phyloP scores from a whole-genome alignment of 2,113 vertebrate species.

The Parus major region DNA sequence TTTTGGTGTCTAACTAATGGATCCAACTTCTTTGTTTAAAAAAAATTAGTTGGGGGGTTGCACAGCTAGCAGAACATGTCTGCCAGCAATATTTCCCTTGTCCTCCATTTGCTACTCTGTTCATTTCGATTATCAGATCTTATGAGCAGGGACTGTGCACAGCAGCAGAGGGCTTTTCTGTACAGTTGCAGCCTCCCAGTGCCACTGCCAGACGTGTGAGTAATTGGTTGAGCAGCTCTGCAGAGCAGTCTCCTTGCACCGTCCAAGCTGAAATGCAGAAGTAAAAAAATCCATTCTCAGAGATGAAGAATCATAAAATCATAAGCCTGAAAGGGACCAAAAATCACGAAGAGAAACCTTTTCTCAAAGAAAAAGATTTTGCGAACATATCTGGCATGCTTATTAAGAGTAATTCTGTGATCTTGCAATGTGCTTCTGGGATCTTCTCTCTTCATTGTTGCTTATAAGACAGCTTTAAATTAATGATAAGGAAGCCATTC shows the following conservation, averaged over 20 bases:
- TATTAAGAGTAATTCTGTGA: background rate
- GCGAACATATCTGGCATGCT: background rate
- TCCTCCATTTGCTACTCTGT: conserved; percentile 29
- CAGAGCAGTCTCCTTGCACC: conserved; percentile 47
- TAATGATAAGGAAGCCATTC: conserved; percentile 52
- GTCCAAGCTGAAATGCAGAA: conserved; percentile 8
- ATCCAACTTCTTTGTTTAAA: background rate
- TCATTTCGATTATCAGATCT: conserved; percentile 20
- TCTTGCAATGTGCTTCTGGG: background rate
- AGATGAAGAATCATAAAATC: background rate
- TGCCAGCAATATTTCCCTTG: conserved; percentile 7
- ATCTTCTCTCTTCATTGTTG: background rate
- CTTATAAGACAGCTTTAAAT: conserved; percentile 44
- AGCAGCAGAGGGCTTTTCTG: conserved; percentile 54
- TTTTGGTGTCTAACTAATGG: background rate
- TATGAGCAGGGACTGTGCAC: conserved; percentile 23
- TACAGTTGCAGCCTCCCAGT: conserved; percentile 34
- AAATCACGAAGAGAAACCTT: background rate
- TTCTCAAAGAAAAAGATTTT: background rate
- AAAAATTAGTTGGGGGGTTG: background rate
- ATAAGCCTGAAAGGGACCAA: background rate
- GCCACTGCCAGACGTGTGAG: conserved; percentile 41
- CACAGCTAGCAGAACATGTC: background rate
- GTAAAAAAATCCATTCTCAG: background rate
- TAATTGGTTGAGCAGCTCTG: conserved; percentile 53